Conservation (phyloP, 2,113 vertebrate genomes). For the Nesogale talazaci region DNA sequence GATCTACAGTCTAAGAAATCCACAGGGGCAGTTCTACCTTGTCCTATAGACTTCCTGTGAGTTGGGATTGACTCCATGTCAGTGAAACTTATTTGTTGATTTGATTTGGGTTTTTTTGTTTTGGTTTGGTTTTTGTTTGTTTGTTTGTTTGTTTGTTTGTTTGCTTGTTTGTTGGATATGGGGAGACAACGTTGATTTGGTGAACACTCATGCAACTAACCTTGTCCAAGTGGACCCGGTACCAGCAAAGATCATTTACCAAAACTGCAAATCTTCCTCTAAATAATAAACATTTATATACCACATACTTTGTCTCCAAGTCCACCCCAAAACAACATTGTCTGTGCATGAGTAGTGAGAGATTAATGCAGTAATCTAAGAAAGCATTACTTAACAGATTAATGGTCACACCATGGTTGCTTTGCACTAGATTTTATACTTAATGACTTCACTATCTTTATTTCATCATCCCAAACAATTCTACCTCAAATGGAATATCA, state of each 20-base stretch:
- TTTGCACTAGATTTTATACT: slow-evolving; percentile 19
- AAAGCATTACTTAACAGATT: background rate
- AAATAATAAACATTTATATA: background rate
- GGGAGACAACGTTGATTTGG: no score
- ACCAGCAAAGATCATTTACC: background rate
- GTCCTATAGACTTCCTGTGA: no score
- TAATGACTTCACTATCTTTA: slow-evolving; percentile 10
- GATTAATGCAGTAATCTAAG: background rate
- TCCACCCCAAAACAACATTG: background rate
- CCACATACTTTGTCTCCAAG: background rate
- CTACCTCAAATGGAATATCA: background rate
- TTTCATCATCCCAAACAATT: background rate
- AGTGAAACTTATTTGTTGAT: no score
- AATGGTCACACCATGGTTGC: background rate
- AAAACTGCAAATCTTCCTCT: background rate
- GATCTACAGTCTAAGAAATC: no score
- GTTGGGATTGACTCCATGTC: no score
- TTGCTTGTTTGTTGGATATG: no score
- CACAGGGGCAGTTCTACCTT: no score
- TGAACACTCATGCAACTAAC: no score
- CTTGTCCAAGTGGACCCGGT: background rate
- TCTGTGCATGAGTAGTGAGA: background rate
- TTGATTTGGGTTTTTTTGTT: no score
- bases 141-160: no score
- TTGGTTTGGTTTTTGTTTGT: no score